Conservation (phyloP, 2,113 vertebrate species). For the Corydoras sp. region DNA sequence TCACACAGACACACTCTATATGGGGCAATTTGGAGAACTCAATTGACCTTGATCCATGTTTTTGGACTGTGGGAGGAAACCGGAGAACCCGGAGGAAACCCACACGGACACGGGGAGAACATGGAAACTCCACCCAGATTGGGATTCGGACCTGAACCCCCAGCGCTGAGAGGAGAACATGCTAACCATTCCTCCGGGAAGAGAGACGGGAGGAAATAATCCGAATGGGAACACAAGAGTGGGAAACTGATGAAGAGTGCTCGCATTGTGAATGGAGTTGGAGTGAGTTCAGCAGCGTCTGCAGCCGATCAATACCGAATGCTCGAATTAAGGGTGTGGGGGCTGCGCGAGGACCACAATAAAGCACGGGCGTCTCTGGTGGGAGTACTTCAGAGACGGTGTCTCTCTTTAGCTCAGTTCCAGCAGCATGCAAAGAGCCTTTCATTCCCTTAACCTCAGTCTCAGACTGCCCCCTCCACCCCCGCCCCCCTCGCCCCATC, state of each 20-base stretch:
- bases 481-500: conserved; percentile 9
- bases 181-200: not conserved
- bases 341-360: conserved; percentile 64
- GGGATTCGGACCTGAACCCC: too few relatives aligned
- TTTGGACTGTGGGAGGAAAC: too few relatives aligned
- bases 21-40: too few relatives aligned
- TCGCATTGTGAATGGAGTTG: conserved; percentile 29
- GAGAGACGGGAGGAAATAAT: not conserved
- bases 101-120: too few relatives aligned
- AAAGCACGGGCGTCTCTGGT: conserved; percentile 67
- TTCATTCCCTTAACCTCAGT: conserved; percentile 63
- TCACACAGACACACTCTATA: too few relatives aligned
- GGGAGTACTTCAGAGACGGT: conserved; percentile 66
- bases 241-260: not conserved
- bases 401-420: conserved; percentile 64
- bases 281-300: conserved; percentile 62
- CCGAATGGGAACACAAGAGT: conserved; percentile 1
- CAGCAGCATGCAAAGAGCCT: conserved; percentile 58
- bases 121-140: too few relatives aligned
- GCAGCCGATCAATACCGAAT: conserved; percentile 63
- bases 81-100: too few relatives aligned
- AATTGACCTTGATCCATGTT: too few relatives aligned
- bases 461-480: conserved; percentile 15
- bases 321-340: conserved; percentile 60
- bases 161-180: too few relatives aligned